Evolutionary conservation across 2,797 vertebrate genomes (phyloP).

Genomic region (Miichthys miiuy): DNA sequence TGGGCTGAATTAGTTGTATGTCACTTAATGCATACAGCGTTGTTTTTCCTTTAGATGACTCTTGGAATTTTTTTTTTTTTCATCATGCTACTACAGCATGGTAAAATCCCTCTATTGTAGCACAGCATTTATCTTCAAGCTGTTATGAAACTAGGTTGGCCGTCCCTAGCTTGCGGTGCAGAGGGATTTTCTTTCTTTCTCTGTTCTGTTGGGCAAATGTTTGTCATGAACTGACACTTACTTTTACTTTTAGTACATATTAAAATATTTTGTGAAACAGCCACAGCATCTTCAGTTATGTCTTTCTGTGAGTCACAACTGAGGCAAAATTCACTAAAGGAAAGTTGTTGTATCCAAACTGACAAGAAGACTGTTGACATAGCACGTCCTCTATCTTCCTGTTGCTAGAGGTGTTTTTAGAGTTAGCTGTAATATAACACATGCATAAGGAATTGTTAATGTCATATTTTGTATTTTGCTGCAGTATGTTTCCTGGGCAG

Average conservation of each 20-base stretch:
- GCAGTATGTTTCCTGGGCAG: too few species aligned
- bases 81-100: slow-evolving; percentile 42
- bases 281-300: background rate
- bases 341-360: too few species aligned
- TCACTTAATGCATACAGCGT: slow-evolving; percentile 46
- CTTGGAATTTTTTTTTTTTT: slow-evolving; percentile 74
- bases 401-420: too few species aligned
- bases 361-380: too few species aligned
- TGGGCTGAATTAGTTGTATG: slow-evolving; percentile 67
- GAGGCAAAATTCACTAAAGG: background rate
- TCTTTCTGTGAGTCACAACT: background rate
- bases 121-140: slow-evolving; percentile 7
- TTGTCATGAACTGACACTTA: slow-evolving; percentile 10
- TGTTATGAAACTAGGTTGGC: slow-evolving; percentile 69
- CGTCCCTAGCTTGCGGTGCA: slow-evolving; percentile 44
- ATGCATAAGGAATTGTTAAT: too few species aligned
- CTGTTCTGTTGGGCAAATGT: background rate
- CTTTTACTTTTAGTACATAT: background rate
- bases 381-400: too few species aligned
- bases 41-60: slow-evolving; percentile 77
- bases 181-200: slow-evolving; percentile 12
- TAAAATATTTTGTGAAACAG: background rate
- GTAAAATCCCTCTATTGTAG: slow-evolving; percentile 70
- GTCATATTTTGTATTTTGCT: too few species aligned
- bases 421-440: too few species aligned